Base-by-base conservation (phyloP, 2,797 vertebrate species). In the Coranthus polyacanthus region DNA sequence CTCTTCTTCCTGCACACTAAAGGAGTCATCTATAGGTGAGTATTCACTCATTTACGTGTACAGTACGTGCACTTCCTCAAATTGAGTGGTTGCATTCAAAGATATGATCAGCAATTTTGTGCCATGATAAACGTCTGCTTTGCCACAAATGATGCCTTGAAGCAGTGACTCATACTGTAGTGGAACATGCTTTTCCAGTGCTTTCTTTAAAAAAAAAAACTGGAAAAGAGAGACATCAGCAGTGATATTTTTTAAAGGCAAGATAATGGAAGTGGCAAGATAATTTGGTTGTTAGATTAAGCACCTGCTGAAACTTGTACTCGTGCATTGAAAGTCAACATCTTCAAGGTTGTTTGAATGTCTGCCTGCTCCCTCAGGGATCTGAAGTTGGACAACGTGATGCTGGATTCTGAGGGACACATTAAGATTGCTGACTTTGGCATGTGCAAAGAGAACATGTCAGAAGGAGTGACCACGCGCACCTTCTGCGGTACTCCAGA, bases 381-480 rank as follows among this genome's bases (percentile, higher is more conserved):
- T 85, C 91, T 99, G 84, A 99, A 99, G 91, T 91, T 99, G 73
- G 98, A 99, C 61, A 99, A 99, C 0, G 97, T 99, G 85, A 98
- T 99, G 97, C 77, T 99, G 89, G 98, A 99, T 71, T 93, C 91
- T 0, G 97, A 99, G 87, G 98, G 98, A 41, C 98, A 99, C 83
- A 99, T 99, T 67, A 99, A 99, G 90, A 98, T 99, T 4, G 97
- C 98, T 9, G 98, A 99, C 88, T 99, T 99, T 15, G 98, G 98
- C 60, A 99, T 99, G 98, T 99, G 98, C 85, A 99, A 99, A 87
- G 98, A 99, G 24, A 96, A 96, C 80, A 97, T 99, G 91, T 13
- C 60, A 3, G 93, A 98, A 0, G 96, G 92, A 18, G 96, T 97
- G 71, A 94, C 90, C 3, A 99, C 98, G 0, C 94, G 97, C 82